These are phyloP conservation scores for Nemotelus nigrinus DNA, from an alignment of 2,888 invertebrate genomes.

Conservation along the genomic window DNA sequence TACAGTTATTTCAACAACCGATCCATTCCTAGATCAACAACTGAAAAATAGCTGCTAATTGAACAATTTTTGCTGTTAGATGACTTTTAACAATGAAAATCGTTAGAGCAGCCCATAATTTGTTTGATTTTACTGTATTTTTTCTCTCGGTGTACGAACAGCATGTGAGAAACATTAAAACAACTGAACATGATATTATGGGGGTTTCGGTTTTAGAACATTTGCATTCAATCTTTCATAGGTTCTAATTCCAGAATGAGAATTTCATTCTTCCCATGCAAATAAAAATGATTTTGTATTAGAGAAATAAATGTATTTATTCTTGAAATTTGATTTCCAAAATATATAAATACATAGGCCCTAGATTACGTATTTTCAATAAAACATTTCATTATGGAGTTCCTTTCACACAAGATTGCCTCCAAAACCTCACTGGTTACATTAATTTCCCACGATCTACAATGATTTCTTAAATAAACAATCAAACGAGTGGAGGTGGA, in stretches of 20 bases:
- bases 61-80: not conserved
- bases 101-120: not conserved
- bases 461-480: slow-evolving; percentile 32
- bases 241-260: not conserved
- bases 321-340: too few relatives aligned
- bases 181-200: too few relatives aligned
- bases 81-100: slow-evolving; percentile 9
- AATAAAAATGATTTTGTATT: slow-evolving; percentile 13
- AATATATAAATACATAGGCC: too few relatives aligned
- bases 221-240: not conserved
- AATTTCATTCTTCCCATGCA: slow-evolving; percentile 18
- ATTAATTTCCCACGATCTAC: slow-evolving; percentile 25
- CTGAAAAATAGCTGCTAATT: not conserved
- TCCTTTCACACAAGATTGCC: too few relatives aligned
- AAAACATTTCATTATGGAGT: too few relatives aligned
- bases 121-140: slow-evolving; percentile 12
- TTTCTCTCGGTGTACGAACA: slow-evolving; percentile 4
- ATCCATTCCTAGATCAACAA: not conserved
- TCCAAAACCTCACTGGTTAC: slow-evolving; percentile 11
- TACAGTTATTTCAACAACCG: slow-evolving; percentile 1
- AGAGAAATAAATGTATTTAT: not conserved
- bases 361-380: too few relatives aligned
- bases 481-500: slow-evolving; percentile 13
- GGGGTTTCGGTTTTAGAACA: not conserved
- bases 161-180: too few relatives aligned